Base-by-base conservation (phyloP, 2,888 invertebrate species). In the Limenitis camilla region DNA sequence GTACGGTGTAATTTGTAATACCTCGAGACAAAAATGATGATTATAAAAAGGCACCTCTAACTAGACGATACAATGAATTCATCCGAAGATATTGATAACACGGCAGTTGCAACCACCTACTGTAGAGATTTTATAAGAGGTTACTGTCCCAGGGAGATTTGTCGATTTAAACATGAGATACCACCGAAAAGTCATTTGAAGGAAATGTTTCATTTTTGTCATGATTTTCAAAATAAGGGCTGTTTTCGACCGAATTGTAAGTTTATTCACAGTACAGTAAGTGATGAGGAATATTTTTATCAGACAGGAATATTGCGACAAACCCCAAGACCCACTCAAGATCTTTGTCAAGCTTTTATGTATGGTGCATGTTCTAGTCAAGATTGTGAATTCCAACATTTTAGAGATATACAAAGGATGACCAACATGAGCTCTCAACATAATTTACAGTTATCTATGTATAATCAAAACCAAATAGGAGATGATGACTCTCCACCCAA, bases 261-360 rank as follows among this genome's bases (percentile, higher is more conserved):
- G 64, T 93, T 93, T 72, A 80, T 92, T 49, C 94, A 94, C 72
- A 91, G 92, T 65, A 88, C 90, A 5, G 78, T 90, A 44, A 91
- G 92, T 66, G 92, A 93, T 45, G 92, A 93, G 72, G 92, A 92
- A 56, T 87, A 88, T 56, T 93, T 91, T 69, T 93, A 91, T 63
- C 76, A 81, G 53, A 87, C 89, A 46, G 91, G 92, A 27, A 88
- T 89, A 40, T 90, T 91, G 64, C 87, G 93, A 42, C 89, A 90
- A 4, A 77, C 78, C 51, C 61, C 67, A 38, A 72, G 78, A 1
- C 74, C 57, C 55, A 69, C 76, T 40, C 69, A 78, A 39, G 89
- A 90, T 8, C 72, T 91, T 47, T 92, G 92, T 70, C 91, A 91
- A 74, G 90, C 91, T 58, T 90, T 81, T 64, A 65, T 90, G 50